A percentile compares a stretch with the other conserved stretches of the same genome.
These are phyloP conservation scores for Gymnoscopelus microlampas DNA, from an alignment of 2,797 vertebrate species.

Conservation along the genomic window DNA sequence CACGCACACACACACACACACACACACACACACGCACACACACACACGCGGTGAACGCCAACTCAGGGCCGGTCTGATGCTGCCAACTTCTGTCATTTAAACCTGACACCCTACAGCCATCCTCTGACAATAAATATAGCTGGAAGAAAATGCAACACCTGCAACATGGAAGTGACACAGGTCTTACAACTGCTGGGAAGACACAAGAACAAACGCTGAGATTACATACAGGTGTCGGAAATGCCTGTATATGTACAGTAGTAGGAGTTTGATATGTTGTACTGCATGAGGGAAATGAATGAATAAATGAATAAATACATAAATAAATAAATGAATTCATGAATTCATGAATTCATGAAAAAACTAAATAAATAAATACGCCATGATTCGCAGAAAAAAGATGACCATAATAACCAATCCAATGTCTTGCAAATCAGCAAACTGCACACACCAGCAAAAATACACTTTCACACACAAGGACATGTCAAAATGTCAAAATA, in stretches of 20 bases:
- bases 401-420: not conserved
- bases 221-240: not conserved
- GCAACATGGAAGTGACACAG: slow-evolving; percentile 39
- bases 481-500: too few species aligned
- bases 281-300: too few species aligned
- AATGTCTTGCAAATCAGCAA: not conserved
- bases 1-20: not conserved
- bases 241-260: not conserved
- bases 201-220: too few species aligned
- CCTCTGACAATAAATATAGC: slow-evolving; percentile 58
- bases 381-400: not conserved
- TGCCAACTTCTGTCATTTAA: slow-evolving; percentile 57
- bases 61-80: slow-evolving; percentile 52
- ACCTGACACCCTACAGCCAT: slow-evolving; percentile 31
- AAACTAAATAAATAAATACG: too few species aligned
- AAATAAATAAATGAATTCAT: too few species aligned
- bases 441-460: not conserved
- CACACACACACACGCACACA: not conserved
- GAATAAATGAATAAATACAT: too few species aligned
- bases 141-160: slow-evolving; percentile 32
- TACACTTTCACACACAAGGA: not conserved
- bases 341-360: too few species aligned
- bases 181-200: slow-evolving; percentile 25
- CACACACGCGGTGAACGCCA: slow-evolving; percentile 48
- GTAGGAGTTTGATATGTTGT: not conserved